phyloP scores from a whole-genome alignment of 92 coral and sea anemone genomes.

The Muricea muricata region DNA sequence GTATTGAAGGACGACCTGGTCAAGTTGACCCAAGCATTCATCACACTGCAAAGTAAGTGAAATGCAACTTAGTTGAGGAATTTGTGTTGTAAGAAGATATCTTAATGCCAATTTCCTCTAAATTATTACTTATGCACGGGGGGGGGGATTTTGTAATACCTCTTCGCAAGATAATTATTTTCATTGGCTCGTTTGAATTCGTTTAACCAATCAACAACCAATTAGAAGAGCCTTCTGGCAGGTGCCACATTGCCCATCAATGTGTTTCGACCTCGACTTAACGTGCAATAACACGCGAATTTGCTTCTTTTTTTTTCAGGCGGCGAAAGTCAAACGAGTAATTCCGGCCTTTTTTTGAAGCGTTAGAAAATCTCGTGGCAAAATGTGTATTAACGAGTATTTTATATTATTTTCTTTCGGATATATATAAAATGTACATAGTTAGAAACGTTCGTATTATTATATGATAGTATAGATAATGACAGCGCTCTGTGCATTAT shows the following conservation, averaged over 20 bases:
- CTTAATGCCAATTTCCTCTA: neutral
- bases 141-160: too few species aligned
- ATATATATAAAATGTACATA: neutral
- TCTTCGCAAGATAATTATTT: too few species aligned
- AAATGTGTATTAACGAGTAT: neutral
- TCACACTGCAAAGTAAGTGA: constrained; percentile 87
- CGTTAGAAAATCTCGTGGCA: neutral
- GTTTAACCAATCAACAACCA: too few species aligned
- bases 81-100: neutral
- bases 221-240: too few species aligned
- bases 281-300: neutral
- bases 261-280: too few species aligned
- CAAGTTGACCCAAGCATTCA: constrained; percentile 70
- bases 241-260: too few species aligned
- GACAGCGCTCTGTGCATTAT: neutral
- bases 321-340: constrained; percentile 35
- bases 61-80: neutral
- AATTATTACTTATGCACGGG: too few species aligned
- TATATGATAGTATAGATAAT: neutral
- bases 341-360: neutral
- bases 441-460: neutral
- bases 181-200: too few species aligned
- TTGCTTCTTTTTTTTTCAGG: constrained; percentile 4
- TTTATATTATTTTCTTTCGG: neutral
- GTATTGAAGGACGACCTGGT: constrained; percentile 91